A percentile compares a stretch with the other conserved stretches of the same genome.
Conservation (phyloP, 1,140 invertebrate species). For the Rhopalosiphum padi region DNA sequence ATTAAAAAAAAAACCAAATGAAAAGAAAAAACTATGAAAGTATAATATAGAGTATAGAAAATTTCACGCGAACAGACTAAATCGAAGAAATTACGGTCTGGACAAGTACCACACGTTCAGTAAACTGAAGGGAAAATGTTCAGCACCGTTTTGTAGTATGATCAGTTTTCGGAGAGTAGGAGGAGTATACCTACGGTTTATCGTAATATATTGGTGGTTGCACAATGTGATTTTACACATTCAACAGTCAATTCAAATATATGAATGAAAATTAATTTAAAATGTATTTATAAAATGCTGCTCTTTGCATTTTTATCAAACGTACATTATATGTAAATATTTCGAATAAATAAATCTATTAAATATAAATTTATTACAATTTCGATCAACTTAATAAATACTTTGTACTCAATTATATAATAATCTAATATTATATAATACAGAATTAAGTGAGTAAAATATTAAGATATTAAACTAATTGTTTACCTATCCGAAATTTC, state of each 20-base stretch:
- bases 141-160: background rate
- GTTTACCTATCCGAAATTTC: background rate
- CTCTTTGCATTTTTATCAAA: background rate
- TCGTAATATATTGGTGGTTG: background rate
- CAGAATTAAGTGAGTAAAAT: background rate
- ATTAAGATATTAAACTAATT: background rate
- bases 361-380: background rate
- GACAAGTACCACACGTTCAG: constrained; percentile 37
- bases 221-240: background rate
- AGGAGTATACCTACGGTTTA: constrained; percentile 30
- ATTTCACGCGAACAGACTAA: background rate
- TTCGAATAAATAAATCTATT: background rate
- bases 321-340: background rate
- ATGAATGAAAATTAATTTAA: constrained; percentile 21
- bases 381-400: background rate
- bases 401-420: background rate
- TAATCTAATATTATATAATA: background rate
- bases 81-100: constrained; percentile 37
- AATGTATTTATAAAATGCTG: background rate
- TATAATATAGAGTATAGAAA: background rate
- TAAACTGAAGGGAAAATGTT: constrained; percentile 52
- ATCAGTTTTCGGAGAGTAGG: constrained; percentile 30
- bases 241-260: constrained; percentile 14
- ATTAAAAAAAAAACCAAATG: background rate
- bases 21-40: background rate